phyloP scores from a whole-genome alignment of 2,888 invertebrate genomes.

The Drosophila koepferae region DNA sequence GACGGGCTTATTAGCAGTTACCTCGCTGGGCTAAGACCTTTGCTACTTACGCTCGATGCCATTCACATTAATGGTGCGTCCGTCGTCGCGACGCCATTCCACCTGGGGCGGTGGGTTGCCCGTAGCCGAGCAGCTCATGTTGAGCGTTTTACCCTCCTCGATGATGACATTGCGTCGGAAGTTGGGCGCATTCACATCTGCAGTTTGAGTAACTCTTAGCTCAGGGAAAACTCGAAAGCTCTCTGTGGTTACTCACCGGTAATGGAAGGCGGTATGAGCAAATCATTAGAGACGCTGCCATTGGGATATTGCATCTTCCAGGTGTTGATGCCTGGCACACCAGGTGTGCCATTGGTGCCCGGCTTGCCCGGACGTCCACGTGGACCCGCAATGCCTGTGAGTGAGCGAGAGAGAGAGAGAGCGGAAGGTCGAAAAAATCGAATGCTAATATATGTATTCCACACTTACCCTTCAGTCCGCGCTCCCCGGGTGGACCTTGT shows the following conservation, averaged over 20 bases:
- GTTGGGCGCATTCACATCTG: slow-evolving; percentile 81
- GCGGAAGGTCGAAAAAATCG: neutral
- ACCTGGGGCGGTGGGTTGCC: slow-evolving; percentile 92
- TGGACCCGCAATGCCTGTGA: slow-evolving; percentile 87
- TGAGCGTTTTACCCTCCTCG: slow-evolving; percentile 92
- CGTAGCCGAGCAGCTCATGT: slow-evolving; percentile 92
- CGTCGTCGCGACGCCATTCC: slow-evolving; percentile 91
- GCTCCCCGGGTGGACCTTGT: slow-evolving; percentile 88
- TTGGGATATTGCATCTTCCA: slow-evolving; percentile 88
- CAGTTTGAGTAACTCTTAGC: neutral
- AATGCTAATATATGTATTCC: neutral
- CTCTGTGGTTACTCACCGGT: slow-evolving; percentile 86
- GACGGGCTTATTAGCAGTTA: neutral
- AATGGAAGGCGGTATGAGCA: slow-evolving; percentile 94
- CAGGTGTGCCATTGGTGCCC: slow-evolving; percentile 90
- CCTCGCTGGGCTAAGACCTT: neutral
- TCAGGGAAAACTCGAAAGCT: too few relatives aligned
- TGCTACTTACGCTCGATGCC: slow-evolving; percentile 87
- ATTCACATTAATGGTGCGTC: slow-evolving; percentile 88
- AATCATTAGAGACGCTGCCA: slow-evolving; percentile 87
- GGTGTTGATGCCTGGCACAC: slow-evolving; percentile 92
- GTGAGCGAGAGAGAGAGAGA: neutral
- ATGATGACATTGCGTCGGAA: slow-evolving; percentile 88
- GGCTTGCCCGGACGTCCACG: slow-evolving; percentile 91
- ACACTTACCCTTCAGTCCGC: slow-evolving; percentile 88